These are phyloP conservation scores for Eristalis pertinax DNA, from an alignment of 2,888 invertebrate species.

Conservation along the genomic window DNA sequence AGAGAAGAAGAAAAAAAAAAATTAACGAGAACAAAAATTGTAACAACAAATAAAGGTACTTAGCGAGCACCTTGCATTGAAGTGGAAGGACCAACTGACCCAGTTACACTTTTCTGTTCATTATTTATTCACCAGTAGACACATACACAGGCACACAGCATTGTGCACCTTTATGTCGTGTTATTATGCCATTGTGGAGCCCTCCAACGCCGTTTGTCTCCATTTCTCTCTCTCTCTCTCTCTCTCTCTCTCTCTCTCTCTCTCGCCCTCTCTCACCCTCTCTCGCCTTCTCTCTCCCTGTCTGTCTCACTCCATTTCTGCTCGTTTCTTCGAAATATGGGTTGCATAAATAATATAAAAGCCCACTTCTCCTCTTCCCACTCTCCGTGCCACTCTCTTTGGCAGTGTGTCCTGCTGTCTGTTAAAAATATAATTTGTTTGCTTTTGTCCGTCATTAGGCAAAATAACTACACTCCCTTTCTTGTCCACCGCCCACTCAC, in stretches of 20 bases:
- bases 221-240: not conserved
- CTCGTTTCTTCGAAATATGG: slow-evolving; percentile 32
- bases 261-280: too few relatives aligned
- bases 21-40: slow-evolving; percentile 5
- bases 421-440: slow-evolving; percentile 61
- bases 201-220: not conserved
- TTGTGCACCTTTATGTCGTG: slow-evolving; percentile 40
- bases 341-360: slow-evolving; percentile 56
- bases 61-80: slow-evolving; percentile 60
- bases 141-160: not conserved
- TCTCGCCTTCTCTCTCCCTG: too few relatives aligned
- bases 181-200: slow-evolving; percentile 30
- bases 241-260: too few relatives aligned
- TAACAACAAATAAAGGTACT: slow-evolving; percentile 58
- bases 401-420: slow-evolving; percentile 36
- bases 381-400: not conserved
- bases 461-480: slow-evolving; percentile 34
- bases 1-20: not conserved
- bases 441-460: slow-evolving; percentile 58
- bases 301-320: not conserved
- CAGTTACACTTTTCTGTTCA: slow-evolving; percentile 59
- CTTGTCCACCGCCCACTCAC: not conserved
- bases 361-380: not conserved
- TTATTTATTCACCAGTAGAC: slow-evolving; percentile 50
- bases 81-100: slow-evolving; percentile 67